Conservation (phyloP, 2,888 invertebrate species). For the Brenthis daphne region DNA sequence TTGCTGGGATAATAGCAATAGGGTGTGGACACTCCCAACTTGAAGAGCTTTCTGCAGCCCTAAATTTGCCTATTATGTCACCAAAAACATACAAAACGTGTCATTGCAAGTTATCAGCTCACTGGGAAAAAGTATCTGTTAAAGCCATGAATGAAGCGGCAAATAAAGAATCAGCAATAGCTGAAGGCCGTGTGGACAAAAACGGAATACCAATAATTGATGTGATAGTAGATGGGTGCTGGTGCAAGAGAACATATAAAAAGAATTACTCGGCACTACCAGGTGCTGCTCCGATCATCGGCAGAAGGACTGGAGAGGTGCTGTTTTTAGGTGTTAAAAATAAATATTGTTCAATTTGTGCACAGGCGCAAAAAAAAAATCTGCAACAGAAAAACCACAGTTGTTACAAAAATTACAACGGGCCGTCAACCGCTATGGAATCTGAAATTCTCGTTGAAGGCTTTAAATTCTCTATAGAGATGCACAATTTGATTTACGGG, state of each 20-base stretch:
- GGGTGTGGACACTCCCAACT: too few relatives aligned
- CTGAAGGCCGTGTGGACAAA: constrained; percentile 24
- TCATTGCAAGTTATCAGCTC: too few relatives aligned
- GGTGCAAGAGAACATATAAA: constrained; percentile 38
- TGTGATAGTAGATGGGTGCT: constrained; percentile 41
- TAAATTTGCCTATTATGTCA: too few relatives aligned
- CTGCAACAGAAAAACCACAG: constrained; percentile 27
- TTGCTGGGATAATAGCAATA: too few relatives aligned
- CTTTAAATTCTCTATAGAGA: neutral
- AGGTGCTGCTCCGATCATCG: constrained; percentile 41
- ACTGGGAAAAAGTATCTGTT: too few relatives aligned
- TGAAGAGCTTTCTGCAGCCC: too few relatives aligned
- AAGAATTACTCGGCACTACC: constrained; percentile 40
- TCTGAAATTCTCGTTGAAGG: too few relatives aligned
- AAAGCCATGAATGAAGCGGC: too few relatives aligned
- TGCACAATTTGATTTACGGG: neutral
- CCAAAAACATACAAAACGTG: too few relatives aligned
- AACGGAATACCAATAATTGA: constrained; percentile 36
- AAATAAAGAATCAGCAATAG: constrained; percentile 30
- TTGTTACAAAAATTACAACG: constrained; percentile 19
- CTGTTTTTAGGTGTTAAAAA: constrained; percentile 37
- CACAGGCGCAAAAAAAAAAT: constrained; percentile 1
- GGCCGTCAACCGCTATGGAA: too few relatives aligned
- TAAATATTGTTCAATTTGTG: constrained; percentile 40
- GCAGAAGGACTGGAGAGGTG: constrained; percentile 34